A percentile compares a stretch with the other conserved stretches of the same genome.
Conservation (phyloP, 2,113 vertebrate genomes). For the Chlorodrepanis virens region DNA sequence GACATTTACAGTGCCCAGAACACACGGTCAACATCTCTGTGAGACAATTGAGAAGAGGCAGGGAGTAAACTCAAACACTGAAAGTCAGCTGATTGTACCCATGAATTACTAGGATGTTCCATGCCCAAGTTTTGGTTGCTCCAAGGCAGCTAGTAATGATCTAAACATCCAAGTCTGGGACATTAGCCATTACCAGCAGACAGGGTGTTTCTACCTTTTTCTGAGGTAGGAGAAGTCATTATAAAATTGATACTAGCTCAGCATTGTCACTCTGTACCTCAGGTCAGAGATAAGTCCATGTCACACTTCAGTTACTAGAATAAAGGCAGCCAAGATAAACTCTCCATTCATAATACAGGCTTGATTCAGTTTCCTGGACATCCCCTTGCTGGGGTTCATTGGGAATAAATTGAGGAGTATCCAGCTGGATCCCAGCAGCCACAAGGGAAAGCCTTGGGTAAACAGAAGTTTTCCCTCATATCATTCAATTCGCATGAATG, state of each 20-base stretch:
- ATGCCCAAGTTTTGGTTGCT: neutral
- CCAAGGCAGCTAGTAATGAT: neutral
- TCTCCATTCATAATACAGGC: neutral
- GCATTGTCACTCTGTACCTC: neutral
- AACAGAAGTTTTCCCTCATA: neutral
- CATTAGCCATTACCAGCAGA: neutral
- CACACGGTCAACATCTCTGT: neutral
- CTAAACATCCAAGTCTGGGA: neutral
- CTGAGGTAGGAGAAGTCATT: neutral
- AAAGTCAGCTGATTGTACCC: neutral
- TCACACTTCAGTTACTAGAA: neutral
- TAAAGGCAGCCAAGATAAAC: neutral
- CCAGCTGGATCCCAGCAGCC: fast-evolving
- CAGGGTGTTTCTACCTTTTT: neutral
- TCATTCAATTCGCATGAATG: neutral
- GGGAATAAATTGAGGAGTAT: neutral
- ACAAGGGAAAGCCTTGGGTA: neutral
- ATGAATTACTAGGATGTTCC: fast-evolving
- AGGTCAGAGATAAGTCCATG: neutral
- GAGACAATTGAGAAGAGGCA: neutral
- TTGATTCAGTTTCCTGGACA: neutral
- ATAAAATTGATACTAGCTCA: neutral
- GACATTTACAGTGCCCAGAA: neutral
- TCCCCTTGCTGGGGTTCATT: neutral
- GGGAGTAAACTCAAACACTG: neutral